Evolutionary conservation across 2,888 invertebrate species (phyloP).

Genomic region (Frankliniella intonsa): DNA sequence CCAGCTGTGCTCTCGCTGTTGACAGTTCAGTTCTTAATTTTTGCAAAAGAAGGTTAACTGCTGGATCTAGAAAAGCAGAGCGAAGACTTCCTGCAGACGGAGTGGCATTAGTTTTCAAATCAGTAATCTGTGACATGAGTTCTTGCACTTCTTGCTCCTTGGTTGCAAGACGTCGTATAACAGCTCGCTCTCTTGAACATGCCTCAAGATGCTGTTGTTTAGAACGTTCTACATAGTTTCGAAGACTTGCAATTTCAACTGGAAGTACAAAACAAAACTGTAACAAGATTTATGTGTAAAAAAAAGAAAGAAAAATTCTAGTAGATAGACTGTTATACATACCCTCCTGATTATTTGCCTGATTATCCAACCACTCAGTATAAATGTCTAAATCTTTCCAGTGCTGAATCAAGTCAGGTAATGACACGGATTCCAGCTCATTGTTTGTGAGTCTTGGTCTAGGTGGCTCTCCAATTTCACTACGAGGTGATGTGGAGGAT

Average conservation of each 20-base stretch:
- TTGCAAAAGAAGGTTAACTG: constrained; percentile 89
- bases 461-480: not conserved
- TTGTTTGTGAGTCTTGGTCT: constrained; percentile 34
- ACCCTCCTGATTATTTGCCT: constrained; percentile 74
- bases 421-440: constrained; percentile 59
- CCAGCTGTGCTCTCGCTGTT: constrained; percentile 81
- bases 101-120: constrained; percentile 83
- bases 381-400: constrained; percentile 74
- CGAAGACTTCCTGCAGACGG: constrained; percentile 71
- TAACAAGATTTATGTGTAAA: not conserved
- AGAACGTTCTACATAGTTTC: constrained; percentile 73
- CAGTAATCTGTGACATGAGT: constrained; percentile 83
- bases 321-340: constrained; percentile 40
- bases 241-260: constrained; percentile 67
- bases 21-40: constrained; percentile 86
- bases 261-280: constrained; percentile 43
- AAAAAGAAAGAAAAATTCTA: not conserved
- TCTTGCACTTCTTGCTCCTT: constrained; percentile 98
- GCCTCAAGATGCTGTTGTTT: constrained; percentile 80
- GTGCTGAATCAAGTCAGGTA: constrained; percentile 62
- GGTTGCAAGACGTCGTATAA: constrained; percentile 84
- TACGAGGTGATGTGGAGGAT: not conserved
- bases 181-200: constrained; percentile 84
- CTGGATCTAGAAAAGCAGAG: constrained; percentile 86
- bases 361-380: constrained; percentile 69